A percentile compares a stretch with the other conserved stretches of the same genome.
phyloP scores from a whole-genome alignment of 2,888 invertebrate genomes.

The Vandiemenella viatica region DNA sequence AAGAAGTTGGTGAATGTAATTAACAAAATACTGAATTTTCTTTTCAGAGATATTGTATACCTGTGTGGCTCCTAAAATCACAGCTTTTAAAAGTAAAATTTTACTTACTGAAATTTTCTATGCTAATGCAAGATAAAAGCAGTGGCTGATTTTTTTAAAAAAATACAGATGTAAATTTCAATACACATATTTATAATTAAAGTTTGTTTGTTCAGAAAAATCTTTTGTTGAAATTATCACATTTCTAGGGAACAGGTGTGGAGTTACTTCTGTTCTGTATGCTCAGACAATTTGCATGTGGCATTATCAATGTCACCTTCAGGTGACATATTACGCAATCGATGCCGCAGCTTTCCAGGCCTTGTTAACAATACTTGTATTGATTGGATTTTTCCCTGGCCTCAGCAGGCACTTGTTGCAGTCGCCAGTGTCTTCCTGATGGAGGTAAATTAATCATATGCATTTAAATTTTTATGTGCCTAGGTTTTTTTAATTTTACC shows the following conservation, averaged over 20 bases:
- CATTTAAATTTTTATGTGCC: background rate
- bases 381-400: constrained; percentile 92
- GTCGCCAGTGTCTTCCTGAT: constrained; percentile 74
- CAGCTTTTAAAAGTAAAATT: no score
- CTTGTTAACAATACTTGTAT: constrained; percentile 83
- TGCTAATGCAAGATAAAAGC: no score
- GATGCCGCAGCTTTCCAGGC: constrained; percentile 83
- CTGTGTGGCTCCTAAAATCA: no score
- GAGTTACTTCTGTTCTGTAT: constrained; percentile 64
- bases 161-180: no score
- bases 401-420: constrained; percentile 71
- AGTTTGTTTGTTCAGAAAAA: background rate
- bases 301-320: constrained; percentile 82
- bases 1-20: no score
- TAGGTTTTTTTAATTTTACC: background rate
- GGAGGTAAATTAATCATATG: constrained; percentile 36
- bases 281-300: constrained; percentile 75
- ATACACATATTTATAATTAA: no score
- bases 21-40: no score
- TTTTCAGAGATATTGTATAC: no score
- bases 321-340: constrained; percentile 63
- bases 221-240: background rate
- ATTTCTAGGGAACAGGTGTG: constrained; percentile 58
- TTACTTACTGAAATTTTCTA: no score
- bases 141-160: no score